Evolutionary conservation across 2,888 invertebrate genomes (phyloP).

Genomic region (Dascillus cervinus): DNA sequence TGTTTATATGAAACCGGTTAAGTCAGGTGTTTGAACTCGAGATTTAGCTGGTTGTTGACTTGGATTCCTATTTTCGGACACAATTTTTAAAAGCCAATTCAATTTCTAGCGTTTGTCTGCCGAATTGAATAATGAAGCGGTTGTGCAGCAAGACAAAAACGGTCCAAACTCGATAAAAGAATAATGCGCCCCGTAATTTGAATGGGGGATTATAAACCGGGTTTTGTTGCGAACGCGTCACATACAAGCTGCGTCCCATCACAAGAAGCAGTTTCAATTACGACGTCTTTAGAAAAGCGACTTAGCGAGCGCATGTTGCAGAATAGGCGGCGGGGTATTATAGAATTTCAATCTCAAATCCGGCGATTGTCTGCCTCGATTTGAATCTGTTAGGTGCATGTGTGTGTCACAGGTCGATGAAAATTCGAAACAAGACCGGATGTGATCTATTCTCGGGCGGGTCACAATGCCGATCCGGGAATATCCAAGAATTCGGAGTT

Average conservation of each 20-base stretch:
- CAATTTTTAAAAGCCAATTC: slow-evolving; percentile 16
- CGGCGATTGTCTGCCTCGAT: slow-evolving; percentile 35
- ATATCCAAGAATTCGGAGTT: slow-evolving; percentile 10
- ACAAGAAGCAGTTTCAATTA: slow-evolving; percentile 39
- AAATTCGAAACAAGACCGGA: too few relatives aligned
- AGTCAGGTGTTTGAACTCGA: slow-evolving; percentile 19
- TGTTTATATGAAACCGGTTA: slow-evolving; percentile 23
- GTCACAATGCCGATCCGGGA: too few relatives aligned
- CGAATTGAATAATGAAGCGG: neutral
- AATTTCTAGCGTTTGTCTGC: slow-evolving; percentile 13
- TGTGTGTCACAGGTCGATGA: slow-evolving; percentile 10
- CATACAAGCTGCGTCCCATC: slow-evolving; percentile 22
- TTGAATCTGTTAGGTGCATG: slow-evolving; percentile 17
- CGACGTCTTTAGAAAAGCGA: slow-evolving; percentile 38
- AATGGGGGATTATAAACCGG: slow-evolving; percentile 36
- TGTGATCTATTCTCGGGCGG: too few relatives aligned
- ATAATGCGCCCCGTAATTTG: slow-evolving; percentile 36
- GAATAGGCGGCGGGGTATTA: slow-evolving; percentile 38
- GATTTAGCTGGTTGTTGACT: slow-evolving; percentile 17
- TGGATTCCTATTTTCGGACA: slow-evolving; percentile 17
- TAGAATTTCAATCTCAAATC: slow-evolving; percentile 39
- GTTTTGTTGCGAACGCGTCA: slow-evolving; percentile 23
- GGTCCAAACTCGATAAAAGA: slow-evolving; percentile 8
- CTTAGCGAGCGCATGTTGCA: slow-evolving; percentile 38
- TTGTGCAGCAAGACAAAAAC: neutral